phyloP scores from a whole-genome alignment of 1,140 invertebrate species.

The Halyomorpha halys region DNA sequence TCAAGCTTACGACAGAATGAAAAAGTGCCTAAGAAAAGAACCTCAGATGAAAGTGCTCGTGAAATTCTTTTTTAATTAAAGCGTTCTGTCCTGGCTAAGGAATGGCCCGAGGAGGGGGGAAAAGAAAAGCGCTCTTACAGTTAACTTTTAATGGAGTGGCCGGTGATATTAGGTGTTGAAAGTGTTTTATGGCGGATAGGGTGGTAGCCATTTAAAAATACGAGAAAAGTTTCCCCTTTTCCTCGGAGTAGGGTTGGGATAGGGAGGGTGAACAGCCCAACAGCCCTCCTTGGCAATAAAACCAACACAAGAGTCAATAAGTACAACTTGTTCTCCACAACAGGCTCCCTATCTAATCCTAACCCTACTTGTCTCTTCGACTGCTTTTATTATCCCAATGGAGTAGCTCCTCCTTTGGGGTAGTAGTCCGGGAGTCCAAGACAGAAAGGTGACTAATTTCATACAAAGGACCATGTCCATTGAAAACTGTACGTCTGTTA shows the following conservation, averaged over 20 bases:
- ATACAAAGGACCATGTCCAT: too few relatives aligned
- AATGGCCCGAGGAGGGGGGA: background rate
- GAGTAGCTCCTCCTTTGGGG: too few relatives aligned
- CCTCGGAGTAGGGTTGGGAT: background rate
- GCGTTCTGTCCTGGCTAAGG: background rate
- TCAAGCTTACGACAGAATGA: too few relatives aligned
- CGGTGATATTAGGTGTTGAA: conserved; percentile 8
- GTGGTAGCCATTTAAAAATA: conserved; percentile 3
- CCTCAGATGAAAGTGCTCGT: conserved; percentile 1
- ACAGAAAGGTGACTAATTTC: too few relatives aligned
- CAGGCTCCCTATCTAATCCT: background rate
- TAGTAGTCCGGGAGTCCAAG: too few relatives aligned
- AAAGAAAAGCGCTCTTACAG: background rate
- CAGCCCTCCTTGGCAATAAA: background rate
- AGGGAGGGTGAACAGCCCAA: background rate
- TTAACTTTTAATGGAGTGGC: conserved; percentile 7
- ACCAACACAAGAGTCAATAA: conserved; percentile 5
- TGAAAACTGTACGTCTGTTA: too few relatives aligned
- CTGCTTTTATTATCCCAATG: background rate
- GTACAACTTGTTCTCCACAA: conserved; percentile 1
- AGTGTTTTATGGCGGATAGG: conserved; percentile 1
- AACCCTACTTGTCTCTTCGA: background rate
- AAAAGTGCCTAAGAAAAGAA: too few relatives aligned
- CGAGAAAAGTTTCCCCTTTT: background rate
- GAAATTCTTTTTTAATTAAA: conserved; percentile 6